Evolutionary conservation across 2,888 invertebrate species (phyloP).

Genomic region (Criorhina ranunculi): DNA sequence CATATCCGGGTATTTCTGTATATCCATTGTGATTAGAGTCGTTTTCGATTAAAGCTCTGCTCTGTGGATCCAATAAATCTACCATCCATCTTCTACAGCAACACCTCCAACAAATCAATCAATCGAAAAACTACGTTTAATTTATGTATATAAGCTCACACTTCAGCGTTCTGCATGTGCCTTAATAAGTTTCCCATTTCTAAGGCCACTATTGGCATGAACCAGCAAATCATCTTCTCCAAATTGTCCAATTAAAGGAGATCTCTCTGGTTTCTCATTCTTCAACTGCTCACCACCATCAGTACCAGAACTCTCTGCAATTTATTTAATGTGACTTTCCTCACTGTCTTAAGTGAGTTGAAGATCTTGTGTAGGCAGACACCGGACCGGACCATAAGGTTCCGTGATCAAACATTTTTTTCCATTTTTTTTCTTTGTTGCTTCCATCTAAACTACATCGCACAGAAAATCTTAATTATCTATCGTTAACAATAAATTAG

Average conservation of each 20-base stretch:
- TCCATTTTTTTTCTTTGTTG: neutral
- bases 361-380: slow-evolving; percentile 5
- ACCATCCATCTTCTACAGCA: too few species aligned
- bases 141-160: too few species aligned
- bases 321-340: slow-evolving; percentile 65
- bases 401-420: slow-evolving; percentile 44
- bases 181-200: neutral
- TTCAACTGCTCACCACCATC: neutral
- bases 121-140: too few species aligned
- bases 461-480: slow-evolving; percentile 74
- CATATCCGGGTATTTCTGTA: too few species aligned
- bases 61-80: too few species aligned
- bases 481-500: slow-evolving; percentile 76
- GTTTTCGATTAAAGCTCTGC: too few species aligned
- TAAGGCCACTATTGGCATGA: neutral
- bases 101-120: too few species aligned
- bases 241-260: slow-evolving; percentile 58
- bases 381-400: slow-evolving; percentile 54
- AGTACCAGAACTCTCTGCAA: slow-evolving; percentile 38
- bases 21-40: too few species aligned
- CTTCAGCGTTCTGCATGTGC: neutral
- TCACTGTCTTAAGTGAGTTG: slow-evolving; percentile 62
- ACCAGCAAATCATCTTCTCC: slow-evolving; percentile 16
- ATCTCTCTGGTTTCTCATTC: slow-evolving; percentile 13
- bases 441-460: slow-evolving; percentile 9